Evolutionary conservation across 1,140 invertebrate species (phyloP), one percentile per base, ranked within the genome.

Genomic region (Berghia stephanieae): DNA sequence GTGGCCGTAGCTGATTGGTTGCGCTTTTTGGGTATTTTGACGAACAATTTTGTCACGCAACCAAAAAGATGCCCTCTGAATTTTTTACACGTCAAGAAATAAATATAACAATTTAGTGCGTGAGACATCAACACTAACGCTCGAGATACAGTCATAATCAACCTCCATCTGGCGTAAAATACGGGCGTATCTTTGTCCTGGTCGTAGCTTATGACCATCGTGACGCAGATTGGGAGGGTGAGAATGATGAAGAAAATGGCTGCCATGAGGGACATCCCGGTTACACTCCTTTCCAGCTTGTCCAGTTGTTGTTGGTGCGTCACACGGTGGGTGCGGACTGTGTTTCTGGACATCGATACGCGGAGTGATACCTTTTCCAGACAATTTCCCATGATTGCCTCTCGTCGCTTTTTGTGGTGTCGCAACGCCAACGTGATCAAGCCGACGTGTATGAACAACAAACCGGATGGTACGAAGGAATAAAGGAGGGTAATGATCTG

Each of bases 191-290:
- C n/a, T n/a, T n/a, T n/a, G n/a, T n/a, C n/a, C n/a, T n/a, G n/a
- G n/a, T n/a, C n/a, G n/a, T n/a, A n/a, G n/a, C n/a, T n/a, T n/a
- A 40, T 52, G 40, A 75, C 52, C 13, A 69, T 46, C 18, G 44
- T 42, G 0, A 79, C 42, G 36, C 60, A 75, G 52, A 73, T 38
- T 1, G 80, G 80, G 6, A 79, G 31, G 21, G 72, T 71, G 8
- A 81, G 74, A 16, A 77, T 10, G 5, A 81, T 18, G 36, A 81
- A 81, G 34, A 73, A 57, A 18, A 81, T 44, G 3, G 73, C 49
- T 18, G 78, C 80, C 3, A 67, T 38, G 18, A 81, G n/a, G 24
- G 79, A 38, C 80, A 81, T 81, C 21, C 68, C 31, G 31, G 78
- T 77, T 6, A 81, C 63, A 52, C 16, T 42, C 3, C 43, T 67